phyloP scores from a whole-genome alignment of 92 coral and sea anemone genomes.

The Phenganax marumi region DNA sequence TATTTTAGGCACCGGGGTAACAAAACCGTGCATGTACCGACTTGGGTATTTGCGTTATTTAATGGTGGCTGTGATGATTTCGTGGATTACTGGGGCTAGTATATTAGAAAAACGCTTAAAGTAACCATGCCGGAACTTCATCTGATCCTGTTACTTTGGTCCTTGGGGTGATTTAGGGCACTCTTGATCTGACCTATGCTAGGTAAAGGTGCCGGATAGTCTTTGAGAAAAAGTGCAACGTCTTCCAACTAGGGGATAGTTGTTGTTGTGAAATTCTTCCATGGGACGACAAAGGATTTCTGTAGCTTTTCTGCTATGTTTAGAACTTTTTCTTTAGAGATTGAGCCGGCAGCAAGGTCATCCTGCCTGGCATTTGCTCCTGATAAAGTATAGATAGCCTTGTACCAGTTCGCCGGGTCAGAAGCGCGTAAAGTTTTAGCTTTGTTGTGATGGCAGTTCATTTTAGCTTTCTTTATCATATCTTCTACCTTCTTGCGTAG shows the following conservation, averaged over 20 bases:
- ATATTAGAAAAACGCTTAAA: not conserved
- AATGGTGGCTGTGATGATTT: constrained; percentile 26
- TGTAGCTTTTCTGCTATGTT: constrained; percentile 37
- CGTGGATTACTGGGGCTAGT: constrained; percentile 16
- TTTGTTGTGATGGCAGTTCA: too few relatives aligned
- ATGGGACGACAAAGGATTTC: constrained; percentile 21
- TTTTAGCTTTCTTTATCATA: constrained; percentile 26
- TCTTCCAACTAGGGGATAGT: constrained; percentile 21
- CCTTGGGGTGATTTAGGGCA: constrained; percentile 34
- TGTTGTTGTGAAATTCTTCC: not conserved
- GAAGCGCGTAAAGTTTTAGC: too few relatives aligned
- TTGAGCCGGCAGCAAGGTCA: not conserved
- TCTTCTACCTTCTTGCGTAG: too few relatives aligned
- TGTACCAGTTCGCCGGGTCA: too few relatives aligned
- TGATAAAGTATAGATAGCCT: constrained; percentile 16
- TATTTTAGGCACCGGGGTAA: too few relatives aligned
- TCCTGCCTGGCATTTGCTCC: not conserved
- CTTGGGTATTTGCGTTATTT: constrained; percentile 18
- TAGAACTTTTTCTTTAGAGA: not conserved
- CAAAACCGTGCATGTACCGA: constrained; percentile 27
- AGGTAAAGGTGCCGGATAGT: constrained; percentile 42
- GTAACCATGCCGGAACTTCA: constrained; percentile 7
- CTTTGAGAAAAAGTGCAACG: constrained; percentile 29
- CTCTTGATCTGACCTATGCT: too few relatives aligned
- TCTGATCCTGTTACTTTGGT: constrained; percentile 14